These are phyloP conservation scores for Sarcoramphus papa DNA, from an alignment of 2,797 vertebrate species.

Conservation along the genomic window DNA sequence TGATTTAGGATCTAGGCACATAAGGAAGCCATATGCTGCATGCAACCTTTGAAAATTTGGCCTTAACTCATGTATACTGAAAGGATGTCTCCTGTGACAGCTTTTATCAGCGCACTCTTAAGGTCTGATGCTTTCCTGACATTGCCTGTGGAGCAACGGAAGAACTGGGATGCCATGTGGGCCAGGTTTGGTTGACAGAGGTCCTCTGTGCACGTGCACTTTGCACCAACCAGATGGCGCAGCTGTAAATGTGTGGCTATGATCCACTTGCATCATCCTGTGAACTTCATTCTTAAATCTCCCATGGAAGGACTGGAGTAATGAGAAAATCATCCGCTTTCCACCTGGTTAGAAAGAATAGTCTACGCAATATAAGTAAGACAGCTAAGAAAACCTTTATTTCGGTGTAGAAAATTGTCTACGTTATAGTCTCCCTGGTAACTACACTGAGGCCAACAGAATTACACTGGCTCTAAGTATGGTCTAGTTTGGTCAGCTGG, in stretches of 20 bases:
- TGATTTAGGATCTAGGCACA: background rate
- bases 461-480: background rate
- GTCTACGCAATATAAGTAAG: background rate
- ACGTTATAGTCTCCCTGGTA: background rate
- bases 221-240: background rate
- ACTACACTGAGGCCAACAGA: background rate
- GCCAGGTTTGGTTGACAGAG: background rate
- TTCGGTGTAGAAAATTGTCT: background rate
- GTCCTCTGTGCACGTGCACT: fast-evolving
- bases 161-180: background rate
- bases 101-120: background rate
- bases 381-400: background rate
- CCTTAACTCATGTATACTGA: background rate
- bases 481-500: background rate
- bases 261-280: background rate
- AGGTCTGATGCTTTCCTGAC: background rate
- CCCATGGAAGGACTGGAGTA: background rate
- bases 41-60: background rate
- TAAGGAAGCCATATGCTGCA: background rate
- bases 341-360: background rate
- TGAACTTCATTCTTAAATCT: background rate
- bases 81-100: background rate
- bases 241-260: background rate
- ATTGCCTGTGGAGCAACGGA: background rate
- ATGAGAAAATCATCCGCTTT: background rate